Base-by-base conservation (phyloP, 2,797 vertebrate species). In the Chelon auratus region DNA sequence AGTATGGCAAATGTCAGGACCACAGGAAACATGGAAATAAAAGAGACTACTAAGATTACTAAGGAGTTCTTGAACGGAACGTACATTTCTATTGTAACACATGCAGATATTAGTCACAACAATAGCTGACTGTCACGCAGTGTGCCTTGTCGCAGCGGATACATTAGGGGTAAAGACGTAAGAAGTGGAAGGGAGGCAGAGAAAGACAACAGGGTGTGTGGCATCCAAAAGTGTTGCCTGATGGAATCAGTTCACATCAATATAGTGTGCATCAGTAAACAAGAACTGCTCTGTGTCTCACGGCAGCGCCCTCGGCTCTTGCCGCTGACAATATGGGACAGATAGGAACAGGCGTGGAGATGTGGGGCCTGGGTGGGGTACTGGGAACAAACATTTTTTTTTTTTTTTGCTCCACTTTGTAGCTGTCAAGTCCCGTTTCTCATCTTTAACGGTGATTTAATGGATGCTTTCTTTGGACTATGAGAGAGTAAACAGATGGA, bases 221-320 rank as follows among this genome's bases (percentile, higher is more conserved):
- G 75, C 67, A 83, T 89, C 77, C 79, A 83, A 86, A 92, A 80
- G 92, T 91, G 89, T 92, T 72, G 88, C 87, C 80, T 93, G 91
- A 93, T 92, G 85, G 81, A 93, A 91, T 94, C 89, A 94, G 81
- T 86, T 93, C 88, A 74, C 90, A 90, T 93, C 91, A 91, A 83
- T 87, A 88, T 43, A 82, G 81, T 82, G 79, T 82, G 87, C 83
- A 81, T 91, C 87, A 86, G 90, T 89, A 91, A 89, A 92, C 87
- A 90, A 87, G 82, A 78, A 68, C 40, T 63, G 81, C 87, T 81
- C 69, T 68, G 48, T 79, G 87, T 81, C 88, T 84, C 69, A 53
- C 62, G 87, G 90, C 79, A 75, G 72, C 2, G 69, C 85, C 84
- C 0, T 57, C n/a, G 67, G 87, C 82, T 62, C 74, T 71, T 58